Evolutionary conservation across 2,888 invertebrate species (phyloP), one percentile per base, ranked within the genome.

Genomic region (Heteromyza rotundicornis): DNA sequence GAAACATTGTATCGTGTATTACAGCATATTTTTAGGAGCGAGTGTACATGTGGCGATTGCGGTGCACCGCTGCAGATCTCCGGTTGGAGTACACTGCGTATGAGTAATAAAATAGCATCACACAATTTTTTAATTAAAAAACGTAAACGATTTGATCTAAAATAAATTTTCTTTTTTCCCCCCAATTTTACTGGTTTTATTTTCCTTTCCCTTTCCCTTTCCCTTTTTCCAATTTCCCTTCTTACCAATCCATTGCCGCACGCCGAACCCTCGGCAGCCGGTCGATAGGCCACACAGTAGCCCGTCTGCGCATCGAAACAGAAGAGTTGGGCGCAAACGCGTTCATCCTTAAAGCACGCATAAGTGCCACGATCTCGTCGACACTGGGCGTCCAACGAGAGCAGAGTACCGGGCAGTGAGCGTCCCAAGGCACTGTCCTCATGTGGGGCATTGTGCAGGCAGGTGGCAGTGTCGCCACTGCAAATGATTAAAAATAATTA

Each of bases 231-330:
- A n/a, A n/a, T n/a, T n/a, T 51, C 5, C 12, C 24, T n/a, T 72
- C 78, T 84, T 86, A 95, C 95, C 89, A 94, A 92, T 82, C 94
- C 94, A 82, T 94, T 95, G 54, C 96, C 96, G 81, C 96, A 96
- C 0, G 94, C 89, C 24, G 95, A 95, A 27, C 96, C 96, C 83
- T 96, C 96, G 1, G 96, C 96, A 14, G 96, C 96, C 16, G 96
- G 96, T 73, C 96, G 87, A 85, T 96, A 96, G 62, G 96, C 96
- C 64, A 96, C 96, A 84, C 96, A 96, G 84, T 96, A 96, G 23
- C 96, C 96, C 71, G 95, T 96, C 64, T 92, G 92, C 40, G 95
- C 91, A 84, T 96, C 96, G 82, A 96, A 96, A 82, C 96, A 96
- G 86, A 96, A 96, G 69, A 96, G 85, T 85, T 96, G 96, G 27